Evolutionary conservation across 1,140 invertebrate genomes (phyloP), one percentile per base, ranked within the genome.

Genomic region (Leptopilina boulardi): DNA sequence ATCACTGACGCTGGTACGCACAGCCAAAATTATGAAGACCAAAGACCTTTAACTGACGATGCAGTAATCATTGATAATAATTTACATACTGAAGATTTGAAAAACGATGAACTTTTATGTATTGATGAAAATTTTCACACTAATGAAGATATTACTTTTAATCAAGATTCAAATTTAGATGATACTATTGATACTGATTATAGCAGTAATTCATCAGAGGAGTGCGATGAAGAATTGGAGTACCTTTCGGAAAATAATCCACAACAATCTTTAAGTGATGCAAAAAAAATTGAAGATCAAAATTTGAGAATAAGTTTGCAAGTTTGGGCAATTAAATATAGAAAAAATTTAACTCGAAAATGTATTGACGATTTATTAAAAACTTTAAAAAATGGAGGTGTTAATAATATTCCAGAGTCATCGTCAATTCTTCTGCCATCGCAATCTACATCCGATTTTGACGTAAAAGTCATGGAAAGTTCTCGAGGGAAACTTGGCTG

Each of bases 261-360:
- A 54, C 2, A 3, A 15, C 13, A 2, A 47, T 8, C 3, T 47
- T 47, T n/a, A 13, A 47, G 10, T 15, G 44, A 15, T 47, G 15
- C 44, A n/a, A 54, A 54, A 19, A 15, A 54, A 54, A n/a, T 5
- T 18, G 3, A 6, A 19, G 1, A n/a, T 15, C 2, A 18, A 2
- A 54, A 19, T 19, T 54, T 54, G 18, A 54, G 51, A 19, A 54
- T 15, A 19, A 18, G 18, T 11, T 9, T 54, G 15, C 51, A 54
- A 2, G 18, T 54, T 5, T 54, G 51, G 51, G 51, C 51, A 54
- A 54, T 54, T 11, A 54, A 19, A 19, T 19, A 54, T 15, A 54
- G 51, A 9, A n/a, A 9, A n/a, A 54, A n/a, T 15, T 19, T 74
- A 54, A 78, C 70, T 11, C 59, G 74, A 44, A 78, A 73, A 3